Evolutionary conservation across 2,888 invertebrate species (phyloP), one percentile per base, ranked within the genome.

Genomic region (Strigamia transsilvanica): DNA sequence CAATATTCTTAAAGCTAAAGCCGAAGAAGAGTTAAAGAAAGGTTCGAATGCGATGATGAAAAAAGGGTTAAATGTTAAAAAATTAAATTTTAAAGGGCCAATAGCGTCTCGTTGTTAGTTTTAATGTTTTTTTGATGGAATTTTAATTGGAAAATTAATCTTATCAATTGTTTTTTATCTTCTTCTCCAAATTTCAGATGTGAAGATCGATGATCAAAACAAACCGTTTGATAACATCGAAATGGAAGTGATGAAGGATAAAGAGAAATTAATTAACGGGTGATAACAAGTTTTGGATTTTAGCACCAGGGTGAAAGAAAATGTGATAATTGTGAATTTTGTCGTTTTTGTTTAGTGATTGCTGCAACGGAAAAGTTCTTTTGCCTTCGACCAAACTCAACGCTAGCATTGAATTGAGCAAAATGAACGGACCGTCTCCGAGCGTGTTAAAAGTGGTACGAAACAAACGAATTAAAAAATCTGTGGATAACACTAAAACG

Each of bases 1-100:
- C 89, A 97, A 95, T 89, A 97, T 97, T 87, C 90, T 97, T 82
- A 98, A 98, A 91, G 93, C 93, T 83, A 92, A 92, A 87, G 91
- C 91, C 82, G 91, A 92, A 87, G 93, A 93, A 86, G 93, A 93
- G 87, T 87, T 90, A 82, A 89, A 88, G 83, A 89, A 88, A 84
- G 85, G 83, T 83, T 21, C 18, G n/a, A 79, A 41, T 15, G 15
- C 9, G 21, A 79, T 21, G 23, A 41, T 3, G 27, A 27, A 27
- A 27, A 27, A 27, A 27, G 27, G 27, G 27, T 27, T 27, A 27
- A 27, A 27, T 27, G 27, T 27, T 27, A 27, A 27, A 27, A 3
- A 2, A 2, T 27, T 2, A 27, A 27, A 27, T 5, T 10, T 27
- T 61, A 23, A 27, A 27, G 3, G 27, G 3, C 27, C 27, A 27